phyloP scores from a whole-genome alignment of 2,797 vertebrate species.

The Bucorvus abyssinicus region DNA sequence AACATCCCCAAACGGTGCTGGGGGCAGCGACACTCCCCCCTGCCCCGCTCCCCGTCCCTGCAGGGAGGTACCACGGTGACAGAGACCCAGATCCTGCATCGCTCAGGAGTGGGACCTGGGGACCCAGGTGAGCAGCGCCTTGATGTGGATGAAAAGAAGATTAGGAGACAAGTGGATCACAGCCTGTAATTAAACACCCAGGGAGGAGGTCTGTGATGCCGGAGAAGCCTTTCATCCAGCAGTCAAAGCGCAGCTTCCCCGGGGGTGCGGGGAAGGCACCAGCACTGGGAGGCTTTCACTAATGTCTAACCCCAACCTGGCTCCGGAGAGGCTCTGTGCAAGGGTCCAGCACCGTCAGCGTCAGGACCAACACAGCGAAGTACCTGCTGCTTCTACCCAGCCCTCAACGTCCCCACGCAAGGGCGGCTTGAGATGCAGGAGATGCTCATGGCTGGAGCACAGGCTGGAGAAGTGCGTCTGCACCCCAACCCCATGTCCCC shows the following conservation, averaged over 20 bases:
- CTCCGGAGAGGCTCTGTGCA: not conserved
- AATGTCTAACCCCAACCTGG: not conserved
- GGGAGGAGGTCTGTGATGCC: not conserved
- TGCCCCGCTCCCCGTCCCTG: accelerated
- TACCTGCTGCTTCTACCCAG: not conserved
- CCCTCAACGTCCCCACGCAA: accelerated
- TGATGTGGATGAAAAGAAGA: not conserved
- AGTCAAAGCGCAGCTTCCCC: not conserved
- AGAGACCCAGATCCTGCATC: not conserved
- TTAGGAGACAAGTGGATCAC: not conserved
- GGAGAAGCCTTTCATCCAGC: not conserved
- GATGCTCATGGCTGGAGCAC: accelerated
- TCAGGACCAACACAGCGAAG: not conserved
- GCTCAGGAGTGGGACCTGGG: not conserved
- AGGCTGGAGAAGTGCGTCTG: not conserved
- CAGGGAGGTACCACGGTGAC: accelerated
- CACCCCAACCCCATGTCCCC: accelerated
- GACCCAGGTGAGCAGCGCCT: not conserved
- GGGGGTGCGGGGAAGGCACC: not conserved
- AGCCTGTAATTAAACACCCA: not conserved
- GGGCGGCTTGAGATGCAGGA: not conserved
- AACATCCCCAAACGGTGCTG: accelerated
- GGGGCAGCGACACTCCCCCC: not conserved
- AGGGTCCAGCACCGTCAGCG: accelerated
- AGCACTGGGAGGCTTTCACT: not conserved